Base-by-base conservation (phyloP, 2,888 invertebrate species). In the Crioceris asparagi region DNA sequence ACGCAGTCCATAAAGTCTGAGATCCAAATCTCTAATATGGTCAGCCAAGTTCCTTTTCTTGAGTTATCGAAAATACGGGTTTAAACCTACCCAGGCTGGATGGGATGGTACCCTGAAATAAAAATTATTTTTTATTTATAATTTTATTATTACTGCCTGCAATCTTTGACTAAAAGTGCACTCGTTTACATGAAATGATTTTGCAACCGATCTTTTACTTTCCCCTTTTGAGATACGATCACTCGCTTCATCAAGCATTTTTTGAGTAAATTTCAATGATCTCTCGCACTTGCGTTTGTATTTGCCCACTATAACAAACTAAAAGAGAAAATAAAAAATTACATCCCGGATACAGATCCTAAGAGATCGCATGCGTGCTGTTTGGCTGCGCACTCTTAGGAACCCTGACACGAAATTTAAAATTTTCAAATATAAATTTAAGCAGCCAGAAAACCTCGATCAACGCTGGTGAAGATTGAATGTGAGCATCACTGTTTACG, bases 41-140 rank as follows among this genome's bases (percentile, higher is more conserved):
- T n/a, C n/a, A n/a, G n/a, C n/a, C n/a, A n/a, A 23, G n/a, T 23
- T 23, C 23, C 23, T 23, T 23, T n/a, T 23, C 23, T 23, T 23
- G 23, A 7, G 23, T n/a, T 23, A 7, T 23, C 23, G 23, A 23
- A 23, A 23, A 25, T 12, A 25, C 25, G 12, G 25, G 25, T 12
- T 25, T 25, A 2, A 25, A 25, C 2, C 25, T 25, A 25, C 4
- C 25, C 25, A 25, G 25, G 25, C 25, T 25, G 25, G 25, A 25
- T 25, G 25, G 25, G 12, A 25, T 25, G 25, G 25, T 25, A 4
- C 12, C 25, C 25, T 25, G 12, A 25, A 25, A 25, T 25, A 25
- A 25, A 25, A 25, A 25, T 25, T 4, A 25, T 11, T 4, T 25
- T 25, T 25, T 25, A 25, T 25, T 4, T 25, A 11, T 25, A 4